These are phyloP conservation scores for Lycopodina hypogea DNA, from an alignment of 37 sponge, comb jelly and placozoan genomes.

Conservation along the genomic window DNA sequence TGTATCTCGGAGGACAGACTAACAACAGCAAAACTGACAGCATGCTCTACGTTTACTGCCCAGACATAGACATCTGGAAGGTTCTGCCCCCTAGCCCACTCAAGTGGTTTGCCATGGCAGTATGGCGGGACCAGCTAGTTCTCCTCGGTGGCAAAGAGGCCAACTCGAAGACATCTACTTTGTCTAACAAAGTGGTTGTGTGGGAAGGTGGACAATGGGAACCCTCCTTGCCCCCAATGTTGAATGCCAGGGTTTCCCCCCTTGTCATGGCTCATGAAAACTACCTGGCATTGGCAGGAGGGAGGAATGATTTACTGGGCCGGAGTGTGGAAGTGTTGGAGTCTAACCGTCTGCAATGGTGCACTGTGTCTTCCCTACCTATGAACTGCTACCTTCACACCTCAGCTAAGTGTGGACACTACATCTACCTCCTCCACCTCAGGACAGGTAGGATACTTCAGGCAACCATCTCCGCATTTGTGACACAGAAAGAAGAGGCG, in stretches of 20 bases:
- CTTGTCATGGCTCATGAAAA: constrained; percentile 3
- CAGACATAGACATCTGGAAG: constrained; percentile 24
- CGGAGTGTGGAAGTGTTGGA: constrained; percentile 27
- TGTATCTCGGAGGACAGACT: constrained; percentile 25
- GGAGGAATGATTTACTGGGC: constrained; percentile 18
- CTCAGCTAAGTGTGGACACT: background rate
- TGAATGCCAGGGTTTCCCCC: constrained; percentile 13
- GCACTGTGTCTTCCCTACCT: constrained; percentile 9
- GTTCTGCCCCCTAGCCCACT: constrained; percentile 21
- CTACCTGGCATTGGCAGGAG: constrained; percentile 26
- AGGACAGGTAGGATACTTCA: background rate
- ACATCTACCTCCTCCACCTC: background rate
- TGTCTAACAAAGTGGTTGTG: constrained; percentile 19
- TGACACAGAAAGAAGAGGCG: constrained; percentile 2
- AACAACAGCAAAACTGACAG: constrained; percentile 4
- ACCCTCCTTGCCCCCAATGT: constrained; percentile 24
- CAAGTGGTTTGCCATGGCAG: constrained; percentile 37
- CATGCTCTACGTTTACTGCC: constrained; percentile 9
- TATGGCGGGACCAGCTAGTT: constrained; percentile 8
- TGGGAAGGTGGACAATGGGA: constrained; percentile 12
- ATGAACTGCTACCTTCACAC: constrained; percentile 11
- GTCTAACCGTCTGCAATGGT: background rate
- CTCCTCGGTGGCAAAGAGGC: constrained; percentile 27
- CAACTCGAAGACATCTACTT: background rate
- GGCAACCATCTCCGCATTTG: background rate